phyloP scores from a whole-genome alignment of 2,797 vertebrate species.

The Petrocephalus schoutedeni region DNA sequence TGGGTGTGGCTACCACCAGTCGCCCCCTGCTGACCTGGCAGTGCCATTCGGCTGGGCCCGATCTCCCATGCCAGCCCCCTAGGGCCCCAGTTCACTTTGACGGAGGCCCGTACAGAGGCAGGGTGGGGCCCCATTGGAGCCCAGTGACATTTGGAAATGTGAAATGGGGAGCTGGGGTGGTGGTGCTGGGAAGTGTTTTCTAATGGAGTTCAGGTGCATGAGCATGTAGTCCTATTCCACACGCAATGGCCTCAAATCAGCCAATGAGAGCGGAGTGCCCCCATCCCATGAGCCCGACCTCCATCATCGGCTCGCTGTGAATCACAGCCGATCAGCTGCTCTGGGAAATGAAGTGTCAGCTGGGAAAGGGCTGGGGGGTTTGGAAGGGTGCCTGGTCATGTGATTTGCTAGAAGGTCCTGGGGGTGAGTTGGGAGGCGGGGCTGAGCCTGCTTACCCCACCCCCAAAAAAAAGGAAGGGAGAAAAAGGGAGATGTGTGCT shows the following conservation, averaged over 20 bases:
- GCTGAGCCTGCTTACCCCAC: not conserved
- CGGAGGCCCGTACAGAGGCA: not conserved
- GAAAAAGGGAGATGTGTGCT: no score
- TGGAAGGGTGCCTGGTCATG: not conserved
- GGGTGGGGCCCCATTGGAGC: not conserved
- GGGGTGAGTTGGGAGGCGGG: not conserved
- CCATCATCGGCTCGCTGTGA: not conserved
- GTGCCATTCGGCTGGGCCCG: not conserved
- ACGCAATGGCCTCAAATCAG: conserved; percentile 37
- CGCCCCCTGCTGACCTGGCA: not conserved
- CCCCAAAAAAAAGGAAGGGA: not conserved
- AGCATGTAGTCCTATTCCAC: conserved; percentile 32
- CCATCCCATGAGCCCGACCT: not conserved
- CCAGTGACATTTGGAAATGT: not conserved
- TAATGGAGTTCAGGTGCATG: conserved; percentile 44
- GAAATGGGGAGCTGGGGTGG: conserved; percentile 5
- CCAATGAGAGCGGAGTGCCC: conserved; percentile 13
- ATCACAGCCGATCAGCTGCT: not conserved
- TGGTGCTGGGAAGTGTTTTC: conserved; percentile 38
- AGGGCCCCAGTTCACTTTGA: not conserved
- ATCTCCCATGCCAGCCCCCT: not conserved
- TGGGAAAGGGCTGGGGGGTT: not conserved
- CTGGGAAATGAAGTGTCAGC: not conserved
- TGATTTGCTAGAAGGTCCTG: not conserved
- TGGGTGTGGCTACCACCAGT: not conserved